Conservation (phyloP, 2,888 invertebrate species). For the Lasioglossum vierecki region DNA sequence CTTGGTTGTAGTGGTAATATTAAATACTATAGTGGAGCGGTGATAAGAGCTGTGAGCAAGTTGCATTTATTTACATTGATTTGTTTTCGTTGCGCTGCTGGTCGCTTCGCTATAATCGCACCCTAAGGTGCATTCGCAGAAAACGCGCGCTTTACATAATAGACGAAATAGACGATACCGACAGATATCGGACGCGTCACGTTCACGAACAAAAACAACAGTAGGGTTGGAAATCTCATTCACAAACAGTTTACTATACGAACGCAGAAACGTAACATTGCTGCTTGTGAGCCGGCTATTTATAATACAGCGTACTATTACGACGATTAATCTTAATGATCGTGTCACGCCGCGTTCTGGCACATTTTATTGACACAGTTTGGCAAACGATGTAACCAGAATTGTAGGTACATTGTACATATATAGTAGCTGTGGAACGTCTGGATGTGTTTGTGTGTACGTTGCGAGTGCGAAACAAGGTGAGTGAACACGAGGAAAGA, state of each 20-base stretch:
- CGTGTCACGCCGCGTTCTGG: neutral
- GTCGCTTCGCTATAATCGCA: too few species aligned
- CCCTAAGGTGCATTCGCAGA: neutral
- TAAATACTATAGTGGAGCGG: too few species aligned
- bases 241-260: neutral
- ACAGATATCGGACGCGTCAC: neutral
- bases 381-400: neutral
- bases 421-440: neutral
- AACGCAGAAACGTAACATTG: neutral
- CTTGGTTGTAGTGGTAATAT: too few species aligned
- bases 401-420: neutral
- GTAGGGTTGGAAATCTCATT: neutral
- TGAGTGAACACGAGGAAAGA: neutral
- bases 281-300: conserved; percentile 11
- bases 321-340: conserved; percentile 8
- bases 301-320: conserved; percentile 21
- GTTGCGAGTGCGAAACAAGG: neutral
- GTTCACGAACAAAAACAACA: neutral
- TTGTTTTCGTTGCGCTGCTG: too few species aligned
- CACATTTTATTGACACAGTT: conserved; percentile 3
- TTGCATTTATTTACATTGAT: too few species aligned
- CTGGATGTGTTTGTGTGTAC: neutral
- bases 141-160: neutral
- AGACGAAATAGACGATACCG: neutral
- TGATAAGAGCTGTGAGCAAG: too few species aligned